Evolutionary conservation across 2,797 vertebrate genomes (phyloP).

Genomic region (Argyrosomus regius): DNA sequence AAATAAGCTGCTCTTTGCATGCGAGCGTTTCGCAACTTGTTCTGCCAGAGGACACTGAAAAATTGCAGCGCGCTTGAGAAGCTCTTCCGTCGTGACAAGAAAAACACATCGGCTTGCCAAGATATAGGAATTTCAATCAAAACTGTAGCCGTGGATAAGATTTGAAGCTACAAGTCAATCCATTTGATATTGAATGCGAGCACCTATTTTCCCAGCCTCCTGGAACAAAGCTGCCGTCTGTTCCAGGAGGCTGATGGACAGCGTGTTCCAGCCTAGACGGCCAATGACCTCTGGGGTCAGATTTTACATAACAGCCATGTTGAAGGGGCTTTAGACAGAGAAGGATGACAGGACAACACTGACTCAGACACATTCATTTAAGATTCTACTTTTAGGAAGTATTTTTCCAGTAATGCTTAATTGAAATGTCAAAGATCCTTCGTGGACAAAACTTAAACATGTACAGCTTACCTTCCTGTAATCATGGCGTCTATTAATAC

Average conservation of each 20-base stretch:
- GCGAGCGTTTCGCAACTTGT: slow-evolving; percentile 49
- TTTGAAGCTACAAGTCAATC: slow-evolving; percentile 58
- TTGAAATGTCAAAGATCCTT: slow-evolving; percentile 9
- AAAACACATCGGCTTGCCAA: slow-evolving; percentile 59
- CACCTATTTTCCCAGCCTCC: slow-evolving; percentile 26
- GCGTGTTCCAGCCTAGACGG: slow-evolving; percentile 37
- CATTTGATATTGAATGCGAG: slow-evolving; percentile 62
- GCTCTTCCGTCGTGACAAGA: slow-evolving; percentile 63
- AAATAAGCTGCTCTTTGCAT: slow-evolving; percentile 76
- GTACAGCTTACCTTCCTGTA: slow-evolving; percentile 73
- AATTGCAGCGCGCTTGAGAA: slow-evolving; percentile 43
- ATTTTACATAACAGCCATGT: slow-evolving; percentile 53
- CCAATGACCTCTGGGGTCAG: slow-evolving; percentile 49
- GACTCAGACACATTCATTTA: neutral
- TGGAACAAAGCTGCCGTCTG: slow-evolving; percentile 40
- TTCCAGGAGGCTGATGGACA: slow-evolving; percentile 52
- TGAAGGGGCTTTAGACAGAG: slow-evolving; percentile 24
- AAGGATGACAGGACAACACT: neutral
- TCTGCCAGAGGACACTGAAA: slow-evolving; percentile 60
- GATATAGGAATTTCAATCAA: slow-evolving; percentile 64
- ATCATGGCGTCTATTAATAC: slow-evolving; percentile 77
- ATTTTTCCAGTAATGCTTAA: neutral
- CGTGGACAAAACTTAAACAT: slow-evolving; percentile 39
- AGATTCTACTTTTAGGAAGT: neutral
- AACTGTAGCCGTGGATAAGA: slow-evolving; percentile 56